Conservation (phyloP, 2,113 vertebrate species). For the Benitochromis conjunctus region DNA sequence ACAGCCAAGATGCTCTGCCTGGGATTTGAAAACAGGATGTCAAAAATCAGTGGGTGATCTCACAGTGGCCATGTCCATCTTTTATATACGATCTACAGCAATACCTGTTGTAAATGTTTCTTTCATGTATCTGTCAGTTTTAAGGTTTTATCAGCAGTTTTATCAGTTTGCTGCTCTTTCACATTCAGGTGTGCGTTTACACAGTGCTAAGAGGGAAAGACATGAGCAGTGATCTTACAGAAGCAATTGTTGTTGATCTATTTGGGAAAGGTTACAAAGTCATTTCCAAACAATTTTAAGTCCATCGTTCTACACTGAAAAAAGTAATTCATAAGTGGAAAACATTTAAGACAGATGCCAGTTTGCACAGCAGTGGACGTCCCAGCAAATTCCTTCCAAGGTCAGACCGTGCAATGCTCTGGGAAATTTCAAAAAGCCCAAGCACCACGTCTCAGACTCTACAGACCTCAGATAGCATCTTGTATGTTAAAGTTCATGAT, state of each 20-base stretch:
- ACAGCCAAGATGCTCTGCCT: too few relatives aligned
- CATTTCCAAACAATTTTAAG: neutral
- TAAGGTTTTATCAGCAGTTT: neutral
- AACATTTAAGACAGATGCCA: neutral
- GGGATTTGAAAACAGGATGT: neutral
- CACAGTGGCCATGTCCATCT: neutral
- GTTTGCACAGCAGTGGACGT: neutral
- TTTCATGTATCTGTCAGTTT: neutral
- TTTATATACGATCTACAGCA: neutral
- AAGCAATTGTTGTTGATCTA: neutral
- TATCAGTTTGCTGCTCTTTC: neutral
- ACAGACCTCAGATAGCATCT: neutral
- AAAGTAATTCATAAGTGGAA: neutral
- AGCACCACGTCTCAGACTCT: neutral
- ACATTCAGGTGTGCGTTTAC: neutral
- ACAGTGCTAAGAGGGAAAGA: neutral
- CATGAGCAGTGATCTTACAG: neutral
- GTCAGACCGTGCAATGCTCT: neutral
- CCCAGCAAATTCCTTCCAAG: neutral
- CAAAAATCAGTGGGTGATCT: neutral
- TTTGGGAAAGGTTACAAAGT: neutral
- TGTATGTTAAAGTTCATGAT: neutral
- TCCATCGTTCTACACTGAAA: neutral
- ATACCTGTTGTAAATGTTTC: neutral
- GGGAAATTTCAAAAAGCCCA: neutral